These are phyloP conservation scores for Prunella fulvescens DNA, from an alignment of 2,113 vertebrate genomes.

Conservation along the genomic window DNA sequence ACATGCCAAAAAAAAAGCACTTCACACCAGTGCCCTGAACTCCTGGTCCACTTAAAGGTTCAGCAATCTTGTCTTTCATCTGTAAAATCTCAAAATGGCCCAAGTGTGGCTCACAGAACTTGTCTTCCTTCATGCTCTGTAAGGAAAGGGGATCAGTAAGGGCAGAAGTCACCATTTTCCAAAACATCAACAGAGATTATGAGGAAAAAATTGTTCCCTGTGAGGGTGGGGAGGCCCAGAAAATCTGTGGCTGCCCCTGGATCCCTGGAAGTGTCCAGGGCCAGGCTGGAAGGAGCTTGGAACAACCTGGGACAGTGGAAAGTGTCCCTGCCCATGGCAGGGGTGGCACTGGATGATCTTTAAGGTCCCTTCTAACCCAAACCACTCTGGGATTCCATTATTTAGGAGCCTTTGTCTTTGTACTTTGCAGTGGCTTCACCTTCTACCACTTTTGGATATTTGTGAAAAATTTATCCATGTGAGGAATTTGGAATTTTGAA, in stretches of 20 bases:
- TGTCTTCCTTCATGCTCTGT: not conserved
- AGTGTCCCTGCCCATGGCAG: not conserved
- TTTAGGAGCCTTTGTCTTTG: not conserved
- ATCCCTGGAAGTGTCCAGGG: not conserved
- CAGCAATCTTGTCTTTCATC: not conserved
- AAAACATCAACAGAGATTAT: not conserved
- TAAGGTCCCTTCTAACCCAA: not conserved
- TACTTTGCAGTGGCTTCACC: not conserved
- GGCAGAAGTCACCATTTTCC: not conserved
- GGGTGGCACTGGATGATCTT: accelerated
- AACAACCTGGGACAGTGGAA: not conserved
- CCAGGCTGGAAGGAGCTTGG: not conserved
- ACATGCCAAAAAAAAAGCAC: not conserved
- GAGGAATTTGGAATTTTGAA: not conserved
- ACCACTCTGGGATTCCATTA: not conserved
- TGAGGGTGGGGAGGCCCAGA: not conserved
- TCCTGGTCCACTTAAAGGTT: not conserved
- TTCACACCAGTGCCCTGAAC: not conserved
- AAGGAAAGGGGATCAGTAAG: not conserved
- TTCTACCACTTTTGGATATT: not conserved
- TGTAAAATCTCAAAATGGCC: not conserved
- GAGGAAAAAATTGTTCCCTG: not conserved
- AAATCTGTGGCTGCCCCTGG: not conserved
- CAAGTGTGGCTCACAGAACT: not conserved
- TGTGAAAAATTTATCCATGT: not conserved